These are phyloP conservation scores for Upupa epops DNA, from an alignment of 2,113 vertebrate species.

Conservation along the genomic window DNA sequence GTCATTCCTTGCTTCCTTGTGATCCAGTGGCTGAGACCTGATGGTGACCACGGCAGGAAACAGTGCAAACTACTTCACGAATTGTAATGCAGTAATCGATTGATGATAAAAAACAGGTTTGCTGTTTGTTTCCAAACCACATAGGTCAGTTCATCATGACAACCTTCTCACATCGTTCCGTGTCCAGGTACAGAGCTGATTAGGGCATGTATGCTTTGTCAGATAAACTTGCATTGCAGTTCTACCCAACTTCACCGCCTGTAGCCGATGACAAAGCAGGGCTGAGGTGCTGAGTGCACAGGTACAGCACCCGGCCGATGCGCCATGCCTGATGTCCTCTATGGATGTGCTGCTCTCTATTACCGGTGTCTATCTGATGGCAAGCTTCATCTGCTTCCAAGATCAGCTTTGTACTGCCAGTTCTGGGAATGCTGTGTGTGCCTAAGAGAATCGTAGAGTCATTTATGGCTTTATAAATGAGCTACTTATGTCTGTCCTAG, in stretches of 20 bases:
- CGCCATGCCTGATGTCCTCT: not conserved
- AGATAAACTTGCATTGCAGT: not conserved
- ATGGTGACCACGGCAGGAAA: slow-evolving; percentile 78
- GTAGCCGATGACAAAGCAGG: not conserved
- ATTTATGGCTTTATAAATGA: not conserved
- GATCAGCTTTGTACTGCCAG: not conserved
- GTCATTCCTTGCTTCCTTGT: slow-evolving; percentile 80
- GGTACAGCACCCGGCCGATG: not conserved
- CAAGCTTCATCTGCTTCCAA: not conserved
- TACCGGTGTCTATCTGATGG: not conserved
- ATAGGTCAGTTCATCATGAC: not conserved
- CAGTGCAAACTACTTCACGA: slow-evolving; percentile 78
- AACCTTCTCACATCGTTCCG: not conserved
- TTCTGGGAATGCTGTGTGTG: not conserved
- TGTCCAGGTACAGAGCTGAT: not conserved
- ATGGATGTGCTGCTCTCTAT: accelerated
- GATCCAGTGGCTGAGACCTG: slow-evolving; percentile 72
- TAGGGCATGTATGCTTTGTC: not conserved
- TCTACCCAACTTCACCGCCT: not conserved
- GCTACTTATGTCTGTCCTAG: not conserved
- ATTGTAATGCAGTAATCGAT: slow-evolving; percentile 80
- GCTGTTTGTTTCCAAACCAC: slow-evolving; percentile 40
- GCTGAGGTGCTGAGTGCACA: not conserved
- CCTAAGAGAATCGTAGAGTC: too few species aligned
- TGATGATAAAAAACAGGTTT: slow-evolving; percentile 52